A percentile compares a stretch with the other conserved stretches of the same genome.
These are phyloP conservation scores for Arctocebus calabarensis DNA, from an alignment of 2,797 vertebrate genomes.

Conservation along the genomic window DNA sequence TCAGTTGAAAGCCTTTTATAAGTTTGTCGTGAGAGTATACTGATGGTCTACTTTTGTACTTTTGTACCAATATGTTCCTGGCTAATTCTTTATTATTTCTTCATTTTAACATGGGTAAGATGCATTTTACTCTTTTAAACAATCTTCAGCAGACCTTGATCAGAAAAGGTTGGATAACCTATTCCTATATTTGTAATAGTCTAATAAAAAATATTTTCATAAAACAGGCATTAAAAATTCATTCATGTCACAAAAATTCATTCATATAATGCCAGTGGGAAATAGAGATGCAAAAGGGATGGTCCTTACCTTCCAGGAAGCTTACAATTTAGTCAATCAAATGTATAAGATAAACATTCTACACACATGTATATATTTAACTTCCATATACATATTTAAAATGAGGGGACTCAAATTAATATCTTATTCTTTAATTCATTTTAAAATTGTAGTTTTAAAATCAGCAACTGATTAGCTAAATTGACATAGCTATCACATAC, in stretches of 20 bases:
- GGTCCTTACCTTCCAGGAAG: background rate
- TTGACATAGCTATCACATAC: background rate
- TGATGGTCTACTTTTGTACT: slow-evolving; percentile 5
- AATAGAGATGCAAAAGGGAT: background rate
- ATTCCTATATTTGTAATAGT: background rate
- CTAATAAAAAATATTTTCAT: slow-evolving; percentile 46
- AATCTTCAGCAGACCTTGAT: slow-evolving; percentile 8
- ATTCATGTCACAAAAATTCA: slow-evolving; percentile 17
- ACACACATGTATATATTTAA: background rate
- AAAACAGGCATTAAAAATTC: background rate
- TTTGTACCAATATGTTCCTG: background rate
- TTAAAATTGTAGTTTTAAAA: background rate
- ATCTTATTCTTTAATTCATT: background rate
- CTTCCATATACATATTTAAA: too few species aligned
- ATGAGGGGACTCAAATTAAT: background rate
- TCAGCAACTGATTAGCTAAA: background rate
- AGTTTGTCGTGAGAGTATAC: background rate
- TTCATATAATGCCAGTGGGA: background rate
- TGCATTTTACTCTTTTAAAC: background rate
- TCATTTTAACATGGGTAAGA: slow-evolving; percentile 9
- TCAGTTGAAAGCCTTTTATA: slow-evolving; percentile 54
- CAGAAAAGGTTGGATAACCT: background rate
- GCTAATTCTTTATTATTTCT: slow-evolving; percentile 11
- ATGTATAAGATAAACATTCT: background rate
- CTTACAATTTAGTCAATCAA: background rate